Evolutionary conservation across 2,888 invertebrate genomes (phyloP), one percentile per base, ranked within the genome.

Genomic region (Clusia tigrina): DNA sequence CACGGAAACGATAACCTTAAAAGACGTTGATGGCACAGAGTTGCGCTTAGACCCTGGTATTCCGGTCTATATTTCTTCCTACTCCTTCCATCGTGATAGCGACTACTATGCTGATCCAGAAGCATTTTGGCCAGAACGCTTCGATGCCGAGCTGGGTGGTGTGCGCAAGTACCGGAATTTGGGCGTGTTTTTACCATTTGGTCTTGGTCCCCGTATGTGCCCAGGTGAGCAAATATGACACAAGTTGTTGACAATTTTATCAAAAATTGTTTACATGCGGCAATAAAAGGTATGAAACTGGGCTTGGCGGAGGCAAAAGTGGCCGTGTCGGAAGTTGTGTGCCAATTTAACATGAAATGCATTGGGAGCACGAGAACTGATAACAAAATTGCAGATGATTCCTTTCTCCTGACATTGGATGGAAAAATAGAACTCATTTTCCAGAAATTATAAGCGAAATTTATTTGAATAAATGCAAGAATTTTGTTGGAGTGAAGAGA

Each of bases 131-230:
- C 78, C 79, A 0, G 78, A 79, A 42, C 66, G 78, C 6, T 80
- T 80, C 56, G 70, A 69, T 58, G 59, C 65, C 2, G 70, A 73
- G 17, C 60, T 73, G 25, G 77, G 76, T 32, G 77, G 77, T 1
- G 60, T 67, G 0, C 69, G 70, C 17, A 71, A 71, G 20, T 77
- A 71, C 55, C 69, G 67, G 2, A 74, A 78, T 17, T 67, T 70
- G 68, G 78, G 77, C 9, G 72, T 69, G 0, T 78, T 77, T 62
- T 53, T 78, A 20, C 77, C 78, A 1, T 80, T 79, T 60, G 78
- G 80, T 1, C 74, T 77, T 71, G 80, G 80, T 1, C 78, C 78
- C 0, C 64, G 78, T 60, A 75, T 73, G 56, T 79, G 78, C 61
- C 70, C 76, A 54, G 78, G 78, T 77, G 32, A 32, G 57, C 52